These are phyloP conservation scores for Chloroclystis v-ata DNA, from an alignment of 2,888 invertebrate genomes.

Conservation along the genomic window DNA sequence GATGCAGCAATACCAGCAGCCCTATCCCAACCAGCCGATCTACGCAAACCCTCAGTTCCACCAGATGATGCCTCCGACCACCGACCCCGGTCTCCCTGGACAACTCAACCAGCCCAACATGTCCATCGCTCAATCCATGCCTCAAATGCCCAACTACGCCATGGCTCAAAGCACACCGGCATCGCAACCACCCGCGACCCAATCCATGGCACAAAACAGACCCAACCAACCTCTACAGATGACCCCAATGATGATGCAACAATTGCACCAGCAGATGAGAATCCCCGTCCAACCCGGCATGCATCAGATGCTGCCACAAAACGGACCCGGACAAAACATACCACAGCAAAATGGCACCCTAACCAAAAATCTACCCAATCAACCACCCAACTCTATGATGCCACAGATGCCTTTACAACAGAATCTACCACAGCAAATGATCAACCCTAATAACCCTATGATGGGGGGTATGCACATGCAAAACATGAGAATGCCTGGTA, in stretches of 20 bases:
- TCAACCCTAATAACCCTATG: slow-evolving; percentile 56
- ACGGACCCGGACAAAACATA: slow-evolving; percentile 46
- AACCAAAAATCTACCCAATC: slow-evolving; percentile 52
- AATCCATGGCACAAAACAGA: slow-evolving; percentile 56
- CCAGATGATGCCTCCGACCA: slow-evolving; percentile 67
- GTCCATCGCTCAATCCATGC: slow-evolving; percentile 58
- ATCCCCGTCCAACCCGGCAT: slow-evolving; percentile 55
- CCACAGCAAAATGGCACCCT: slow-evolving; percentile 49
- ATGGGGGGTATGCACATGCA: slow-evolving; percentile 61
- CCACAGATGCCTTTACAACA: slow-evolving; percentile 53
- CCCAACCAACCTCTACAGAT: slow-evolving; percentile 53
- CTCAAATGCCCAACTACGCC: slow-evolving; percentile 54
- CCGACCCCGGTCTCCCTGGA: slow-evolving; percentile 44
- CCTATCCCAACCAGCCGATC: slow-evolving; percentile 70
- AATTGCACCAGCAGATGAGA: slow-evolving; percentile 64
- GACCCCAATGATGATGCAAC: slow-evolving; percentile 62
- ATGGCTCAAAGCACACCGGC: slow-evolving; percentile 53
- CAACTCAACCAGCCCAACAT: slow-evolving; percentile 61
- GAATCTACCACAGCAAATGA: slow-evolving; percentile 45
- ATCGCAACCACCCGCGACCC: slow-evolving; percentile 47
- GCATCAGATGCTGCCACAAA: slow-evolving; percentile 52
- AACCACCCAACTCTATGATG: slow-evolving; percentile 49
- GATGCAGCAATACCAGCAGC: slow-evolving; percentile 75
- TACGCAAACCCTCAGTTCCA: slow-evolving; percentile 74
- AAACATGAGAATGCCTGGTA: slow-evolving; percentile 63